Percentiles rank a stretch among this genome's conserved stretches.
These are phyloP conservation scores for Argyrosomus japonicus DNA, from an alignment of 2,113 vertebrate species.

Conservation along the genomic window DNA sequence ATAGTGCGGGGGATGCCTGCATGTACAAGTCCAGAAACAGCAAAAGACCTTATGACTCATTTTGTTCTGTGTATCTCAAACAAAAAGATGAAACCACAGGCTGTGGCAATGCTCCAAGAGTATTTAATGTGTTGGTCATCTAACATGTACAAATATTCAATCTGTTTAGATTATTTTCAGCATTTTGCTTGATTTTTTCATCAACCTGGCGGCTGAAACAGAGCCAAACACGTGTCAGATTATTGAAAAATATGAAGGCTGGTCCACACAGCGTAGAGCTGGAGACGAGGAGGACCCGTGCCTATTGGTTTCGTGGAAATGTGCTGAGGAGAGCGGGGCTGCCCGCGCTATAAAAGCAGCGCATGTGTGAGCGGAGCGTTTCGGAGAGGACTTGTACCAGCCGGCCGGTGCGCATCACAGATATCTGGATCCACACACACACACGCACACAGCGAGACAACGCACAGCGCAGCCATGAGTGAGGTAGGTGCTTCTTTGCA, in stretches of 20 bases:
- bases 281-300: slow-evolving; percentile 12
- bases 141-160: not conserved
- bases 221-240: slow-evolving; percentile 15
- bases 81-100: not conserved
- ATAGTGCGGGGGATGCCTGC: slow-evolving; percentile 1
- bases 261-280: not conserved
- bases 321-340: slow-evolving; percentile 23
- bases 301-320: slow-evolving; percentile 49
- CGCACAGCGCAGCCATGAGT: slow-evolving; percentile 77
- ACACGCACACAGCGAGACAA: too few relatives aligned
- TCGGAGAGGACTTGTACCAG: slow-evolving; percentile 30
- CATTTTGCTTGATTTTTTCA: not conserved
- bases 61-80: not conserved
- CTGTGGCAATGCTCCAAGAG: too few relatives aligned
- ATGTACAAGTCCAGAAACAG: slow-evolving; percentile 14
- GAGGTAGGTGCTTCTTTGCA: slow-evolving; percentile 73
- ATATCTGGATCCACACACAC: not conserved
- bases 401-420: slow-evolving; percentile 11
- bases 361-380: slow-evolving; percentile 4
- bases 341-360: slow-evolving; percentile 61
- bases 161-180: slow-evolving; percentile 5
- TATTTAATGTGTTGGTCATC: not conserved
- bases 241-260: not conserved
- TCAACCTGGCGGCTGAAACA: not conserved
- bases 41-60: not conserved